Conservation (phyloP, 2,797 vertebrate genomes). For the Buphagus erythrorhynchus region DNA sequence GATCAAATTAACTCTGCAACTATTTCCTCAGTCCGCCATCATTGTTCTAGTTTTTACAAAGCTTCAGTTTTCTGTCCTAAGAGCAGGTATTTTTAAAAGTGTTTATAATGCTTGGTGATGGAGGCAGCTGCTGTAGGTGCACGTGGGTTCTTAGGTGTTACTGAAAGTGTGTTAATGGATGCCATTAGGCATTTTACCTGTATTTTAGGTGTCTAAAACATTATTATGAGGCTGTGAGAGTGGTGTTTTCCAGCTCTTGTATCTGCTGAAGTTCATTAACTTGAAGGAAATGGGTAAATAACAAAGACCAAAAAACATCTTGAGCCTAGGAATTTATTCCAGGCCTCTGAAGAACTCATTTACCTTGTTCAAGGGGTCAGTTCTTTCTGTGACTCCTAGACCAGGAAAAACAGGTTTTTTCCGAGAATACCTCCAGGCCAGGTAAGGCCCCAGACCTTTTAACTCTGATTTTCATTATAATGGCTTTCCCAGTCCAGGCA, state of each 20-base stretch:
- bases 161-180: background rate
- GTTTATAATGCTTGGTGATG: background rate
- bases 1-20: background rate
- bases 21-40: accelerated
- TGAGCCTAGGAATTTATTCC: background rate
- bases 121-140: background rate
- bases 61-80: background rate
- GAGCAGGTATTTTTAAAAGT: background rate
- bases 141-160: accelerated
- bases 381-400: background rate
- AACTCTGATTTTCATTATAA: constrained; percentile 48
- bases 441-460: constrained; percentile 35
- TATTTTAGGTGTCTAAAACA: background rate
- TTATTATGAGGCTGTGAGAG: background rate
- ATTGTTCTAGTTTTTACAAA: background rate
- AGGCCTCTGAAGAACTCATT: constrained; percentile 2
- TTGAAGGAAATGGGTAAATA: background rate
- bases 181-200: background rate
- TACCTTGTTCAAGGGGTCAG: constrained; percentile 34
- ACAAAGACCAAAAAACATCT: background rate
- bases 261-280: background rate
- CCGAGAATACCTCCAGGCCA: constrained; percentile 31
- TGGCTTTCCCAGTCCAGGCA: constrained; percentile 6
- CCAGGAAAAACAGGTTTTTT: constrained; percentile 51
- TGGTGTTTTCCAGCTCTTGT: background rate